Conservation (phyloP, 2,797 vertebrate species). For the Masticophis lateralis region DNA sequence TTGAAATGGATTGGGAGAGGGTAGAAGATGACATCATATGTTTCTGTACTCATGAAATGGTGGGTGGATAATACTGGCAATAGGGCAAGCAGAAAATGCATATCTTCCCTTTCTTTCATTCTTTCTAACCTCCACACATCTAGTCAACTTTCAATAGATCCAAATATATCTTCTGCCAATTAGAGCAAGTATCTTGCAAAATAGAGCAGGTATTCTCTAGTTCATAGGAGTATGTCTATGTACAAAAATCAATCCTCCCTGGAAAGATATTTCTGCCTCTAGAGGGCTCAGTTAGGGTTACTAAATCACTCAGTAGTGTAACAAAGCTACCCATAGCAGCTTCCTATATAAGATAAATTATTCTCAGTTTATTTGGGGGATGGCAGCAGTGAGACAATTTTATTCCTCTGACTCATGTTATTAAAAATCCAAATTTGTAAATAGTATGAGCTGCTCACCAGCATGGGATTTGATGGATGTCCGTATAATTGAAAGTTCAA, state of each 20-base stretch:
- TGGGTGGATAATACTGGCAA: neutral
- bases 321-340: slow-evolving; percentile 52
- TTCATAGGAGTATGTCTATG: neutral
- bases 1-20: neutral
- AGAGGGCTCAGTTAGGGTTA: slow-evolving; percentile 53
- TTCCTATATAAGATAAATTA: slow-evolving; percentile 57
- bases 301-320: slow-evolving; percentile 58
- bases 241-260: slow-evolving; percentile 42
- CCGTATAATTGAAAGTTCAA: slow-evolving; percentile 44
- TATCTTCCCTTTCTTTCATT: neutral
- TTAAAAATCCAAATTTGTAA: slow-evolving; percentile 57
- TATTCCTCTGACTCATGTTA: slow-evolving; percentile 61
- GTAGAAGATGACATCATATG: neutral
- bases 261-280: slow-evolving; percentile 39
- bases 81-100: neutral
- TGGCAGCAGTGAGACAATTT: slow-evolving; percentile 57
- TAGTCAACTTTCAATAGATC: neutral
- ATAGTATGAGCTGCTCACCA: slow-evolving; percentile 42
- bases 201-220: neutral
- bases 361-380: slow-evolving; percentile 35
- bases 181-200: neutral
- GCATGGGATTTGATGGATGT: slow-evolving; percentile 42
- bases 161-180: neutral
- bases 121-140: neutral
- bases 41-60: neutral